Conservation (phyloP, 1,140 invertebrate genomes). For the Saccostrea glomerata region DNA sequence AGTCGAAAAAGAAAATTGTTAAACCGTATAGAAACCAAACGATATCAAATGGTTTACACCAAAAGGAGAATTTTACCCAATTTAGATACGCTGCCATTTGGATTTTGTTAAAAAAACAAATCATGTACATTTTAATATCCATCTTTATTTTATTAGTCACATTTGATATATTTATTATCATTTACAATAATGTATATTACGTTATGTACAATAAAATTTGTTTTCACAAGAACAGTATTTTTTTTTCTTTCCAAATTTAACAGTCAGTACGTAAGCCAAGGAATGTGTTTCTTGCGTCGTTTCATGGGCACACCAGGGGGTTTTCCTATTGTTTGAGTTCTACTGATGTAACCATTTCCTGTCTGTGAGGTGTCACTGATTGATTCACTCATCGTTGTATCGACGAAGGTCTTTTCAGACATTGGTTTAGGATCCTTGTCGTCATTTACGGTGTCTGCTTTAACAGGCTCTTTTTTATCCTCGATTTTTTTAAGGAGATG, state of each 20-base stretch:
- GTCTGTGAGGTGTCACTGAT: slow-evolving; percentile 31
- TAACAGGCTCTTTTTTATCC: slow-evolving; percentile 29
- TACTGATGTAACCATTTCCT: slow-evolving; percentile 34
- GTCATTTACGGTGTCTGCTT: slow-evolving; percentile 30
- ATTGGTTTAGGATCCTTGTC: background rate
- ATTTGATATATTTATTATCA: slow-evolving; percentile 1
- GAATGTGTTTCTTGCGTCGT: slow-evolving; percentile 46
- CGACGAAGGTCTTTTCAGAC: slow-evolving; percentile 37
- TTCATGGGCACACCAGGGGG: slow-evolving; percentile 46
- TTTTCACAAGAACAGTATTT: background rate
- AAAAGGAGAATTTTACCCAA: slow-evolving; percentile 51
- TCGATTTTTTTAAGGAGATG: slow-evolving; percentile 41
- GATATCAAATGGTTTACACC: slow-evolving; percentile 55
- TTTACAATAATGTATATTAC: slow-evolving; percentile 11
- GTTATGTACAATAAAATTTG: slow-evolving; percentile 21
- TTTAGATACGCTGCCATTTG: slow-evolving; percentile 52
- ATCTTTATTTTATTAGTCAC: background rate
- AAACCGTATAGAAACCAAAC: slow-evolving; percentile 51
- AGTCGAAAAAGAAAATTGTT: slow-evolving; percentile 50
- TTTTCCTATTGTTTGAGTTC: slow-evolving; percentile 45
- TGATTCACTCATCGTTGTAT: slow-evolving; percentile 40
- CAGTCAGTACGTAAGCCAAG: slow-evolving; percentile 31
- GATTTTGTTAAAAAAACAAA: slow-evolving; percentile 49
- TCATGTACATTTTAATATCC: background rate
- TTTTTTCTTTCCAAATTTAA: slow-evolving; percentile 34